Evolutionary conservation across 2,888 invertebrate genomes (phyloP).

Genomic region (Achlya flavicornis): DNA sequence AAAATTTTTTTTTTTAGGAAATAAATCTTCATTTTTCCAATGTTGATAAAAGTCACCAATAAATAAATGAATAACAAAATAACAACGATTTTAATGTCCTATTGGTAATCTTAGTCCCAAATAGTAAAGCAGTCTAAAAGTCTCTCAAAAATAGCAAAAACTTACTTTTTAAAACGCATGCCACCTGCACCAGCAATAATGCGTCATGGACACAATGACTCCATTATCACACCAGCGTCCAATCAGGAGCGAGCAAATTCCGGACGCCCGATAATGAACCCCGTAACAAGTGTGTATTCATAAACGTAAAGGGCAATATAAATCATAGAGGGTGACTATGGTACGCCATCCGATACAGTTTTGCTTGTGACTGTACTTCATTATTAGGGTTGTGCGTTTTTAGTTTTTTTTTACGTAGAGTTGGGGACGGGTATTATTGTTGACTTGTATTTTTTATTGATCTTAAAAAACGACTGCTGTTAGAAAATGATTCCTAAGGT

Average conservation of each 20-base stretch:
- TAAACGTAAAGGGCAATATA: conserved; percentile 77
- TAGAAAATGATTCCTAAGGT: too few relatives aligned
- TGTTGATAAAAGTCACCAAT: too few relatives aligned
- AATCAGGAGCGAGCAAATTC: conserved; percentile 75
- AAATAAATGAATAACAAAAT: too few relatives aligned
- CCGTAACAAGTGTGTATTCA: conserved; percentile 81
- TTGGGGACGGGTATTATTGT: not conserved
- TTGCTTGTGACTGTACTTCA: conserved; percentile 49
- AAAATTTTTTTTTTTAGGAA: too few relatives aligned
- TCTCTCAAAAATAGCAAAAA: not conserved
- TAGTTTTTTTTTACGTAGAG: not conserved
- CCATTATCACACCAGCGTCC: conserved; percentile 71
- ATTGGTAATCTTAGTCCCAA: too few relatives aligned
- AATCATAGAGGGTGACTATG: conserved; percentile 68
- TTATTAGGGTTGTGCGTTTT: conserved; percentile 9
- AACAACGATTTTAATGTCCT: too few relatives aligned
- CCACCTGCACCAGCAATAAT: not conserved
- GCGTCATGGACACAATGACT: conserved; percentile 59
- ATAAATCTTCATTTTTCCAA: too few relatives aligned
- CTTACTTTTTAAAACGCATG: not conserved
- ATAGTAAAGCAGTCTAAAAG: not conserved
- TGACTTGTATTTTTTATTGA: not conserved
- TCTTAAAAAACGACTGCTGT: too few relatives aligned
- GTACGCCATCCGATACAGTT: conserved; percentile 36
- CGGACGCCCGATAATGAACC: conserved; percentile 74